Evolutionary conservation across 2,797 vertebrate species (phyloP).

Genomic region (Holocentrus rufus): DNA sequence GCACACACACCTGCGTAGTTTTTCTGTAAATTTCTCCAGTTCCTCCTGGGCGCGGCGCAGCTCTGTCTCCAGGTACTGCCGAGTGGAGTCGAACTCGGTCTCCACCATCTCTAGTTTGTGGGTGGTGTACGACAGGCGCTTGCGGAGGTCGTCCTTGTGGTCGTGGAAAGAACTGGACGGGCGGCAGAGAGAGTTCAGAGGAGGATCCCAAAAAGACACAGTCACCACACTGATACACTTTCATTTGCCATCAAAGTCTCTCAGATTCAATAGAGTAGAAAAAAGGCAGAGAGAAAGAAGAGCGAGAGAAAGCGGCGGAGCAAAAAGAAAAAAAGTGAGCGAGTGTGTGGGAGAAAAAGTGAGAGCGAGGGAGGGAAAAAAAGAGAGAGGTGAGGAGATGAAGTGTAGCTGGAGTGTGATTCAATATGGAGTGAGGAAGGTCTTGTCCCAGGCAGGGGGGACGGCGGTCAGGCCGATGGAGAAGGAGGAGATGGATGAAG

Average conservation of each 20-base stretch:
- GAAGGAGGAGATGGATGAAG: slow-evolving; percentile 66
- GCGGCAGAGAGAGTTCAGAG: slow-evolving; percentile 20
- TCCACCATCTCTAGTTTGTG: slow-evolving; percentile 97
- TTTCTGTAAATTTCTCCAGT: slow-evolving; percentile 96
- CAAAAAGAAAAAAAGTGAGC: slow-evolving; percentile 5
- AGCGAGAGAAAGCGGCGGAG: slow-evolving; percentile 13
- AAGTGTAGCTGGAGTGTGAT: slow-evolving; percentile 55
- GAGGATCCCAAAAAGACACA: slow-evolving; percentile 5
- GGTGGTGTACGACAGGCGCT: slow-evolving; percentile 92
- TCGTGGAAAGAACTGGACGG: slow-evolving; percentile 90
- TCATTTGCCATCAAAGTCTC: slow-evolving; percentile 24
- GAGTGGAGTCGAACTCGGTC: slow-evolving; percentile 93
- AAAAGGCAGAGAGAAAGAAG: neutral
- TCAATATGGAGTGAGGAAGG: slow-evolving; percentile 52
- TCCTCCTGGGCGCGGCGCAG: slow-evolving; percentile 93
- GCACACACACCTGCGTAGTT: slow-evolving; percentile 88
- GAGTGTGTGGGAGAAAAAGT: slow-evolving; percentile 28
- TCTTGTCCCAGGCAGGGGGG: slow-evolving; percentile 34
- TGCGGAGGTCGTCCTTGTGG: slow-evolving; percentile 96
- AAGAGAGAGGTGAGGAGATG: slow-evolving; percentile 29
- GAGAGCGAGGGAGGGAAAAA: neutral
- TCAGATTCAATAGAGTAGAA: slow-evolving; percentile 20
- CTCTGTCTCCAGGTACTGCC: slow-evolving; percentile 96
- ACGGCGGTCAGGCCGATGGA: slow-evolving; percentile 37
- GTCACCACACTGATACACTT: slow-evolving; percentile 19